Conservation (phyloP, 2,888 invertebrate genomes). For the Julus scandinavius region DNA sequence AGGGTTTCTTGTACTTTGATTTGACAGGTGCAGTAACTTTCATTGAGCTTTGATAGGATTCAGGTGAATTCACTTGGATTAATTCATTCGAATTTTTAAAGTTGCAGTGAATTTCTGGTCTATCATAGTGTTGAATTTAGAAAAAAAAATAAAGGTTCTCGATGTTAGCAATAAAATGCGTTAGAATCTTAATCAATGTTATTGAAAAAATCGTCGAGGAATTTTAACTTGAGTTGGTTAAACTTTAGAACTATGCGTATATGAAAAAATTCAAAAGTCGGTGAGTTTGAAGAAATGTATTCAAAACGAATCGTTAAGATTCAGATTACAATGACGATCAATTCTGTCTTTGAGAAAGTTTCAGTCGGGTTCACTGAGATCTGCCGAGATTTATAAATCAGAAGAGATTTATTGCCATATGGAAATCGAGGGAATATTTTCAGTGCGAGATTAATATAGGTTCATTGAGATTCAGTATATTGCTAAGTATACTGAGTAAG, state of each 20-base stretch:
- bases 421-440: not conserved
- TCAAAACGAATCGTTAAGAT: not conserved
- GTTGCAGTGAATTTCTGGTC: no score
- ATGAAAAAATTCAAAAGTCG: not conserved
- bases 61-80: no score
- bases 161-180: no score
- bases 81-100: no score
- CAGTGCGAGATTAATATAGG: not conserved
- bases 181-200: no score
- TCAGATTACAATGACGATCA: slow-evolving; percentile 12
- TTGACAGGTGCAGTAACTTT: no score
- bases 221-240: no score
- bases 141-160: no score
- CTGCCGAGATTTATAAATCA: slow-evolving; percentile 2
- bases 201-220: no score
- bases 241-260: not conserved
- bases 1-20: no score
- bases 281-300: not conserved
- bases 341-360: not conserved
- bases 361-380: not conserved
- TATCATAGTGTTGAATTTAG: no score
- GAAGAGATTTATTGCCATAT: slow-evolving; percentile 3
- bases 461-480: not conserved
- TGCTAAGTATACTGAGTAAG: not conserved
- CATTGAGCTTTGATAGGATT: no score